Conservation (phyloP, 2,888 invertebrate genomes). For the Drosophila meridiana region DNA sequence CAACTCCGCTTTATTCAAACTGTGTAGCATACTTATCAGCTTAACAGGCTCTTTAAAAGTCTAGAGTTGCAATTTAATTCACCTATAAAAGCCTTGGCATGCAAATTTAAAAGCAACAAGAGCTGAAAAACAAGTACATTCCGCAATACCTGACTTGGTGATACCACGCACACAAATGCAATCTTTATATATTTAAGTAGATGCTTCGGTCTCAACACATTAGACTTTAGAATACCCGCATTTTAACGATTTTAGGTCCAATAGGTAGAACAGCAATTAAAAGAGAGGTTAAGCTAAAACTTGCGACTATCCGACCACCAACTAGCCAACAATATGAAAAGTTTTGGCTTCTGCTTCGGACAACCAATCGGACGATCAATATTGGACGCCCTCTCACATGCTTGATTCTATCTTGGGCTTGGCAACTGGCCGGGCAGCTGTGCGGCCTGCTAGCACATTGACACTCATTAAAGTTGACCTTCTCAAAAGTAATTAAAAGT, state of each 20-base stretch:
- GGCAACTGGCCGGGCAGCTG: slow-evolving; percentile 40
- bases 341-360: slow-evolving; percentile 61
- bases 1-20: not conserved
- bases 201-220: not conserved
- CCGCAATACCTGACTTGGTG: not conserved
- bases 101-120: slow-evolving; percentile 42
- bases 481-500: slow-evolving; percentile 83
- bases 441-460: slow-evolving; percentile 51
- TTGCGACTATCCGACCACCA: slow-evolving; percentile 48
- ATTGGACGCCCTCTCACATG: slow-evolving; percentile 29
- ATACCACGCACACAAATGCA: not conserved
- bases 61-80: slow-evolving; percentile 10
- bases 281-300: not conserved
- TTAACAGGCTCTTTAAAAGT: slow-evolving; percentile 13
- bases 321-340: slow-evolving; percentile 72
- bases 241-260: not conserved
- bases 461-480: slow-evolving; percentile 81
- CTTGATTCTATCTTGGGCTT: slow-evolving; percentile 12
- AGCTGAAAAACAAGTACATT: not conserved
- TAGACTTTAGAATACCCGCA: not conserved
- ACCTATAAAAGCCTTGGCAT: slow-evolving; percentile 27
- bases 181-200: not conserved
- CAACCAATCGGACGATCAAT: slow-evolving; percentile 64
- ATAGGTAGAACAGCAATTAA: not conserved
- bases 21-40: slow-evolving; percentile 39